Evolutionary conservation across 2,888 invertebrate species (phyloP).

Genomic region (Dynastes tityus): DNA sequence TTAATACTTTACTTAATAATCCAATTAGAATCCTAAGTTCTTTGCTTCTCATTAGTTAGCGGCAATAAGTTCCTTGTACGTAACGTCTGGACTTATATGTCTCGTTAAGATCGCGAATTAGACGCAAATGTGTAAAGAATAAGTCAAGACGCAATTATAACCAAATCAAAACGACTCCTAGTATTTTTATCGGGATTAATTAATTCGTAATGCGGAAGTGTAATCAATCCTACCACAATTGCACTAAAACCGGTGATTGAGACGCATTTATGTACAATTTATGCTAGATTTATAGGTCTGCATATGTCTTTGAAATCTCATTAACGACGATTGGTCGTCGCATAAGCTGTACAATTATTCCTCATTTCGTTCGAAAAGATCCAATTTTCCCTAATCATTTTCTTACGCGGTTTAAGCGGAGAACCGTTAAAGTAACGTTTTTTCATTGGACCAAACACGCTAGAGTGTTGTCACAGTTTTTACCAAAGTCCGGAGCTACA

Average conservation of each 20-base stretch:
- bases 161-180: background rate
- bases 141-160: background rate
- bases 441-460: background rate
- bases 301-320: background rate
- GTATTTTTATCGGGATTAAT: background rate
- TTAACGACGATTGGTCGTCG: background rate
- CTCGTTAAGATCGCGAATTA: too few relatives aligned
- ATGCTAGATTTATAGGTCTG: background rate
- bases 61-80: too few relatives aligned
- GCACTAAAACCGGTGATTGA: constrained; percentile 3
- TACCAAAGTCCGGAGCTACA: too few relatives aligned
- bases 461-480: too few relatives aligned
- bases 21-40: too few relatives aligned
- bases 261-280: constrained; percentile 2
- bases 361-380: background rate
- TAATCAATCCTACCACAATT: constrained; percentile 1
- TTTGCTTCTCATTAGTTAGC: too few relatives aligned
- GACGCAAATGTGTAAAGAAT: background rate
- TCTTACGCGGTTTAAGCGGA: background rate
- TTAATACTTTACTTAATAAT: too few relatives aligned
- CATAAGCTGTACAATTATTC: constrained; percentile 4
- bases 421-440: background rate
- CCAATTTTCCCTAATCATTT: constrained; percentile 3
- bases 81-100: too few relatives aligned
- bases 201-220: constrained; percentile 4